Evolutionary conservation across 2,113 vertebrate species (phyloP).

Genomic region (Elephas maximus): DNA sequence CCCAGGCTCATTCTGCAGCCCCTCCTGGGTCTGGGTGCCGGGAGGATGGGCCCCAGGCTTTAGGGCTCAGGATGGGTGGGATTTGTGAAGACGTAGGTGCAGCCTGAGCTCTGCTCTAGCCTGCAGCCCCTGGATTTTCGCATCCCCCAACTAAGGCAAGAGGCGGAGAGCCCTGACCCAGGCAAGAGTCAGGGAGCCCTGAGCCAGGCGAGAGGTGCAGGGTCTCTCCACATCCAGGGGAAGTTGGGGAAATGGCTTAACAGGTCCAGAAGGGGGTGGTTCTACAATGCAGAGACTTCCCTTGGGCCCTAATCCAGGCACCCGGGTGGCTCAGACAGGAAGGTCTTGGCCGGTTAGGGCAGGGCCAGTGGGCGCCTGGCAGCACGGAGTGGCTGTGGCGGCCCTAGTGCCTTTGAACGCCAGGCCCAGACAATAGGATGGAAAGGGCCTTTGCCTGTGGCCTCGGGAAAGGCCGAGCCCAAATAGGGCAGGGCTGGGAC

Average conservation of each 20-base stretch:
- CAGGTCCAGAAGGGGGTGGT: not conserved
- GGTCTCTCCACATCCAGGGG: not conserved
- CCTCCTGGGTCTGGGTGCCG: not conserved
- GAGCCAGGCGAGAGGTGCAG: rapidly evolving
- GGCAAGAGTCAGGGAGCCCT: not conserved
- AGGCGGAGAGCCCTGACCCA: not conserved
- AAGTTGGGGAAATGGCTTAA: constrained; percentile 53
- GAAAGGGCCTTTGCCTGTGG: constrained; percentile 78
- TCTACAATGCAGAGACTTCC: not conserved
- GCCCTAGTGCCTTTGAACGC: constrained; percentile 82
- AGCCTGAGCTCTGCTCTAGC: not conserved
- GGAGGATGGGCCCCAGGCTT: not conserved
- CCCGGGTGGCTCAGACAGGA: not conserved
- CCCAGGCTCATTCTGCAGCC: not conserved
- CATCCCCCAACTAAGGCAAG: constrained; percentile 34
- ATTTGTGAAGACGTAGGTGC: not conserved
- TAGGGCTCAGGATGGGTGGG: not conserved
- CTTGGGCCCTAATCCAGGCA: not conserved
- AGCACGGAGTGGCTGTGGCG: not conserved
- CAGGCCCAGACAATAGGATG: constrained; percentile 77
- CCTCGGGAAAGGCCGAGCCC: constrained; percentile 70
- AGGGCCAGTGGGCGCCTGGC: constrained; percentile 27
- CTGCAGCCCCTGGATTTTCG: constrained; percentile 37
- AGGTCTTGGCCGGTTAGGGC: not conserved
- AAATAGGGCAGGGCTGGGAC: constrained; percentile 67